Base-by-base conservation (phyloP, 1,140 invertebrate species). In the Globodera ellingtonae region DNA sequence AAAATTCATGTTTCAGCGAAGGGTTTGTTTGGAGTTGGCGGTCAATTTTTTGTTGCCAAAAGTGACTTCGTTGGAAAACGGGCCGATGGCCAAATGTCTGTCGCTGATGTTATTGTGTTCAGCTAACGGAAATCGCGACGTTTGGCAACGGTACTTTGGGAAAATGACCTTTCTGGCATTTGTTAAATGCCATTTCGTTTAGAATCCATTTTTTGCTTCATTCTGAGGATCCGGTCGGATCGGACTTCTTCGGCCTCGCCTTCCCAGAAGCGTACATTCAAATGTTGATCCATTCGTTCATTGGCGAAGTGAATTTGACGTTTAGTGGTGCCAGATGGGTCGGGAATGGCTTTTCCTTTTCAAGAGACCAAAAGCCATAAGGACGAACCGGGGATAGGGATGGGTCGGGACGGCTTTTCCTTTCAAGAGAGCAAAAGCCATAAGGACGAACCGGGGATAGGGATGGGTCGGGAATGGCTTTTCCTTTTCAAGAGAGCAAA, bases 61-160 rank as follows among this genome's bases (percentile, higher is more conserved):
- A 77, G 21, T 77, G 59, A 77, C 21, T 62, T 52, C 24, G 69
- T 8, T 67, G 47, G 62, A 70, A 48, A 69, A 77, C 46, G 46
- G 46, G n/a, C 0, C 62, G 13, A 77, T 77, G 75, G 21, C 69
- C 47, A 65, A 3, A 35, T 77, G 69, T 48, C 21, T 77, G 47
- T 62, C 59, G 18, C 65, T 77, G 8, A n/a, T 67, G 65, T 50
- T 77, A 6, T 62, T 77, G 65, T 77, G 75, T 69, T 77, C 75
- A n/a, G 69, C 24, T 7, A 24, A 65, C 21, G 69, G 48, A 24
- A 67, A 48, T 47, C 21, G 65, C 13, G 24, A 65, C 15, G 24
- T 52, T 6, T 21, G 48, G 47, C 65, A 77, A 67, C 70, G 62
- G 75, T 47, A 70, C 1, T 44, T 44, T 15, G n/a, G 21, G 3